Base-by-base conservation (phyloP, 2,113 vertebrate genomes). In the Chunga burmeisteri region DNA sequence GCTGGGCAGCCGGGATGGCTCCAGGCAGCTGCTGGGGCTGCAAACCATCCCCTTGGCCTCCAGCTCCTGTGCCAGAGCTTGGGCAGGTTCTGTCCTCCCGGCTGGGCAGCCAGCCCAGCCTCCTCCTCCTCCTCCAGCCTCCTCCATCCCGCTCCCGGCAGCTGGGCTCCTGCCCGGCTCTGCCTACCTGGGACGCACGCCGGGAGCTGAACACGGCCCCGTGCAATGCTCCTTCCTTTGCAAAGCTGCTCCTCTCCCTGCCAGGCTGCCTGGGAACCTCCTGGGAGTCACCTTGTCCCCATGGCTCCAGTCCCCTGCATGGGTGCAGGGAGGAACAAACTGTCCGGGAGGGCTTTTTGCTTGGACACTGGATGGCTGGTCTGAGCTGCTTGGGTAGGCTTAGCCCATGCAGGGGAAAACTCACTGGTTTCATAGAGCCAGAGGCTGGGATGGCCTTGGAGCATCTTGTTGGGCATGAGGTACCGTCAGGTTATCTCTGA, bases 291-390 rank as follows among this genome's bases (percentile, higher is more conserved):
- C 29, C 50, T 74, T 0, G 0, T 70, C 82, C 78, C 47, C 66
- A 19, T 1, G 0, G 36, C 29, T 74, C 53, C 11, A 0, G 16
- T 26, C 26, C 16, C 40, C 58, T 22, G 36, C 0, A 0, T 11
- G 46, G 49, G 52, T 71, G 55, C 49, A 9, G 36, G 25, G 21
- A 40, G 66, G 13, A 32, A 52, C 34, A 50, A 16, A 16, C 2
- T 4, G 10, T 4, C 32, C 56, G 3, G 18, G 25, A 25, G n/a
- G 34, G 16, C 1, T 80, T 23, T 52, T 42, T n/a, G 6, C 67
- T 61, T 26, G 46, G 66, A 29, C 4, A 2, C 13, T 2, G 38
- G 8, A 14, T 42, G 0, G 0, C 30, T 55, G 49, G 25, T 38
- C 38, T 44, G 21, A 26, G 27, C 46, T 66, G 53, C 44, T 29